These are phyloP conservation scores for Achatina immaculata DNA, from an alignment of 1,140 invertebrate species.

Conservation along the genomic window DNA sequence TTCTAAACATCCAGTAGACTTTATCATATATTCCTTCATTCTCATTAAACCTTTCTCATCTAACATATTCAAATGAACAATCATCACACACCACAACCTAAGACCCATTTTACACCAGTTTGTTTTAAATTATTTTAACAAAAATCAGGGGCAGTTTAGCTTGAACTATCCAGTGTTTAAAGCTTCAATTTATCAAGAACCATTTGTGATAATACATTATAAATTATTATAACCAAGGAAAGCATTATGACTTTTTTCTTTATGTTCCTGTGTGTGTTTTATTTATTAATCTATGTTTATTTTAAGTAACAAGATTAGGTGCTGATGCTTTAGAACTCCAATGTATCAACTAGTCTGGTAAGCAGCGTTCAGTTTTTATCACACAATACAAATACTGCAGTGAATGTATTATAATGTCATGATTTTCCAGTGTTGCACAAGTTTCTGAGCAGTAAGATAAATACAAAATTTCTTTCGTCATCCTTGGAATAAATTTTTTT, in stretches of 20 bases:
- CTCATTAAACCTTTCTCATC: background rate
- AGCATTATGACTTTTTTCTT: slow-evolving; percentile 37
- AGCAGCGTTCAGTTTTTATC: too few relatives aligned
- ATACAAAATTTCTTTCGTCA: too few relatives aligned
- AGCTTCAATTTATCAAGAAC: slow-evolving; percentile 10
- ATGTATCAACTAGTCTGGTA: too few relatives aligned
- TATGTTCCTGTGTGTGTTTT: background rate
- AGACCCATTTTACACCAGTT: background rate
- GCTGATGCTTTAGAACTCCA: too few relatives aligned
- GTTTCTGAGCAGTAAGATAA: too few relatives aligned
- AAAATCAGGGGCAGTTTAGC: background rate
- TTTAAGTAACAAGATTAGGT: too few relatives aligned
- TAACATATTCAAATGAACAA: background rate
- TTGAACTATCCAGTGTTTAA: slow-evolving; percentile 29
- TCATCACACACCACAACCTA: background rate
- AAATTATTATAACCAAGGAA: slow-evolving; percentile 34
- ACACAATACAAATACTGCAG: too few relatives aligned
- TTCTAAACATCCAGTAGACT: background rate
- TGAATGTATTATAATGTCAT: too few relatives aligned
- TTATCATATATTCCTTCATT: background rate
- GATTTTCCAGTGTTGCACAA: too few relatives aligned
- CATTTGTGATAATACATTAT: slow-evolving; percentile 39
- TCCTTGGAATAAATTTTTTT: too few relatives aligned
- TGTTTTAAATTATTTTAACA: slow-evolving; percentile 1
- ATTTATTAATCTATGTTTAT: too few relatives aligned